Conservation (phyloP, 2,797 vertebrate species). For the Falco berigora region DNA sequence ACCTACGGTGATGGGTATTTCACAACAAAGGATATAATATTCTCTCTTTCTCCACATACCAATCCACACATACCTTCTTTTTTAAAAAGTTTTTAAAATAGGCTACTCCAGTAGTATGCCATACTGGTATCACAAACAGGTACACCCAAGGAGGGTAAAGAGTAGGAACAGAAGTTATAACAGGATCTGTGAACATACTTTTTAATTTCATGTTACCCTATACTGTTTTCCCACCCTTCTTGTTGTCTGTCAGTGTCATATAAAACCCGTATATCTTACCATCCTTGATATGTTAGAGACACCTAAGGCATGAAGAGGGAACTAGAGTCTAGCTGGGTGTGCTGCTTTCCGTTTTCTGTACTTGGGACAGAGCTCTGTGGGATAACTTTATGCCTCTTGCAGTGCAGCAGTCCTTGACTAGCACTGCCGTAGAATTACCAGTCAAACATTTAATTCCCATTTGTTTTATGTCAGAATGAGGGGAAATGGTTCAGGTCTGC, state of each 20-base stretch:
- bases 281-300: not conserved
- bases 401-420: not conserved
- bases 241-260: not conserved
- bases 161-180: not conserved
- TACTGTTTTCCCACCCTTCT: not conserved
- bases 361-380: not conserved
- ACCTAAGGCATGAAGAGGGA: not conserved
- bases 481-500: not conserved
- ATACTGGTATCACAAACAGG: not conserved
- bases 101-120: not conserved
- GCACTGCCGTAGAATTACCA: not conserved
- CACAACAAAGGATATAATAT: not conserved
- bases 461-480: not conserved
- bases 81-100: not conserved
- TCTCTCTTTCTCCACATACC: not conserved
- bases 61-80: not conserved
- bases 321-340: not conserved
- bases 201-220: not conserved
- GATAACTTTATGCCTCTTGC: not conserved
- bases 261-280: not conserved
- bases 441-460: not conserved
- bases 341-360: not conserved
- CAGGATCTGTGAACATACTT: not conserved
- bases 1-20: not conserved
- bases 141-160: not conserved